Percentiles rank a stretch among this genome's conserved stretches.
Evolutionary conservation across 1,140 invertebrate species (phyloP).

Genomic region (Melanaphis sacchari): DNA sequence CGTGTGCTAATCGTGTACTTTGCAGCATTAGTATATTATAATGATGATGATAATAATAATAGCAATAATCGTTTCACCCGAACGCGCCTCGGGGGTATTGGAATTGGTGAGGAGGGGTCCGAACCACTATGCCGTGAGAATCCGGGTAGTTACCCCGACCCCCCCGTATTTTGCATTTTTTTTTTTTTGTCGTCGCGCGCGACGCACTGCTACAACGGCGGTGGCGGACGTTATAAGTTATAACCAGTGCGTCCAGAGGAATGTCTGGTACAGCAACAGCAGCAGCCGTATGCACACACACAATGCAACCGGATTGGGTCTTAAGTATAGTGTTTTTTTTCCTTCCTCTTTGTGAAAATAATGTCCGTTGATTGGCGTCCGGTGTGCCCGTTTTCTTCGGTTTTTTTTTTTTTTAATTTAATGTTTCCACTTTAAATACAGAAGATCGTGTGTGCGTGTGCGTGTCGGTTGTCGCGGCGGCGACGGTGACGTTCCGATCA

Average conservation of each 20-base stretch:
- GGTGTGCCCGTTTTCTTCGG: slow-evolving; percentile 33
- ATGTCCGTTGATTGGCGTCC: slow-evolving; percentile 48
- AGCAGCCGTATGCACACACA: not conserved
- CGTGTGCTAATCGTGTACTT: not conserved
- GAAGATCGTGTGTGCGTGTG: slow-evolving; percentile 11
- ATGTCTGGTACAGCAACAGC: slow-evolving; percentile 3
- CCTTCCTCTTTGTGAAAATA: slow-evolving; percentile 24
- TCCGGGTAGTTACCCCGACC: not conserved
- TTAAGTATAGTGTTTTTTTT: slow-evolving; percentile 16
- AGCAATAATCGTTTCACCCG: not conserved
- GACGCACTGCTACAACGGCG: not conserved
- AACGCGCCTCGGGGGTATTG: not conserved
- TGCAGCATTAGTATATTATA: not conserved
- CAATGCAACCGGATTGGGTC: slow-evolving; percentile 38
- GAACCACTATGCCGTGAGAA: not conserved
- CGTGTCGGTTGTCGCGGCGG: slow-evolving; percentile 47
- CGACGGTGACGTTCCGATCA: slow-evolving; percentile 37
- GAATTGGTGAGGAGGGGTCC: not conserved
- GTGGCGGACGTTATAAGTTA: not conserved
- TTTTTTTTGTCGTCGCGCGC: not conserved
- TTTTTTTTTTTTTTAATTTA: slow-evolving; percentile 25
- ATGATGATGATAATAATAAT: not conserved
- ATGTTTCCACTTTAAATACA: slow-evolving; percentile 51
- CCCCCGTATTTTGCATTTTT: not conserved
- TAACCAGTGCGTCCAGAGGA: not conserved